A percentile compares a stretch with the other conserved stretches of the same genome.
These are phyloP conservation scores for Bovichtus diacanthus DNA, from an alignment of 2,797 vertebrate genomes.

Conservation along the genomic window DNA sequence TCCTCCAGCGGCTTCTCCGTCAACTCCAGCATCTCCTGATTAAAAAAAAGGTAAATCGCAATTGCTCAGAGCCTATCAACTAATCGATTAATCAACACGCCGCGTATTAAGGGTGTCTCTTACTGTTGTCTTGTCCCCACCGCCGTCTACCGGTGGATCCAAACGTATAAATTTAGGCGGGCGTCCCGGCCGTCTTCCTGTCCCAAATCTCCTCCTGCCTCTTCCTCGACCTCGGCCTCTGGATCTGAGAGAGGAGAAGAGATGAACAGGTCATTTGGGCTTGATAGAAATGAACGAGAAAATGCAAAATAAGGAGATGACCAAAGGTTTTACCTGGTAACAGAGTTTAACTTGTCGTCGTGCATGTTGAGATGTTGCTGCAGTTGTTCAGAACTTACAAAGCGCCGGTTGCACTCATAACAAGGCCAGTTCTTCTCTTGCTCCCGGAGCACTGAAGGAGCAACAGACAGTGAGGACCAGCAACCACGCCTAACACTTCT, in stretches of 20 bases:
- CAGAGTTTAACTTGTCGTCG: slow-evolving; percentile 94
- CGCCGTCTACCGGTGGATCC: slow-evolving; percentile 86
- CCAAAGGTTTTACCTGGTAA: slow-evolving; percentile 86
- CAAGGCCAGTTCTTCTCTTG: slow-evolving; percentile 99
- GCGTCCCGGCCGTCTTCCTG: slow-evolving; percentile 91
- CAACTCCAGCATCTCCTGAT: slow-evolving; percentile 91
- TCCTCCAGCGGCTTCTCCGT: slow-evolving; percentile 91
- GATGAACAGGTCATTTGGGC: neutral
- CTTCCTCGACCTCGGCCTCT: slow-evolving; percentile 92
- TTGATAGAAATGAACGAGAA: neutral
- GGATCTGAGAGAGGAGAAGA: slow-evolving; percentile 78
- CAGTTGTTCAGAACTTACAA: slow-evolving; percentile 96
- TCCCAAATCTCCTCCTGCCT: slow-evolving; percentile 93
- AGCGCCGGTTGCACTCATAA: slow-evolving; percentile 96
- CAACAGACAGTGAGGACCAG: neutral
- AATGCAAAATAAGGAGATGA: neutral
- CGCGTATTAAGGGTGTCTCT: neutral
- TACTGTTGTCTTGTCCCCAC: slow-evolving; percentile 91
- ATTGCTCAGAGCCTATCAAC: neutral
- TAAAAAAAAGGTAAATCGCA: slow-evolving; percentile 7
- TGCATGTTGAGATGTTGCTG: slow-evolving; percentile 99
- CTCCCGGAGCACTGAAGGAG: slow-evolving; percentile 90
- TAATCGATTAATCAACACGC: neutral
- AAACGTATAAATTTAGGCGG: slow-evolving; percentile 95
- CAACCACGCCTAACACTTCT: too few relatives aligned